These are phyloP conservation scores for Nesidiocoris tenuis DNA, from an alignment of 2,888 invertebrate genomes.

Conservation along the genomic window DNA sequence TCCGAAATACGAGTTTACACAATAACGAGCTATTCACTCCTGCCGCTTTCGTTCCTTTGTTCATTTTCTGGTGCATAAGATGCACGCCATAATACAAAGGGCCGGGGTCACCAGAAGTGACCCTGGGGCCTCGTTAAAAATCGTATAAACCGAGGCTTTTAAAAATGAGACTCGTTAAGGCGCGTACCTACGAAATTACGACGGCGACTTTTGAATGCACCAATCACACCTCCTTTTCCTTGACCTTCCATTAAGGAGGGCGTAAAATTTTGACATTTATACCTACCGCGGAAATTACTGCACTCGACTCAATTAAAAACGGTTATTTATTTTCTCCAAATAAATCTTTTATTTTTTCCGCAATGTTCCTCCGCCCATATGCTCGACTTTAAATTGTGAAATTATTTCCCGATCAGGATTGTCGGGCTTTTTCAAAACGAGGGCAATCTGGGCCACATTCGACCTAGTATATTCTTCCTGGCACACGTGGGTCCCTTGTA, in stretches of 20 bases:
- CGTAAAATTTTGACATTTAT: not conserved
- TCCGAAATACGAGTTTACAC: no score
- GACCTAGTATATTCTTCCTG: not conserved
- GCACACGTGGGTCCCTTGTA: conserved; percentile 23
- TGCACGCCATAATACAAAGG: no score
- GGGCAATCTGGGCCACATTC: conserved; percentile 11
- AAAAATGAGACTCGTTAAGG: not conserved
- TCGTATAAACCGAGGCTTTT: not conserved
- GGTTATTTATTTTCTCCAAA: no score
- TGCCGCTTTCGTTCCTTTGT: no score
- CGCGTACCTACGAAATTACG: not conserved
- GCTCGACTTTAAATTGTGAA: no score
- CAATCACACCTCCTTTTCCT: not conserved
- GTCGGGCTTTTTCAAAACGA: no score
- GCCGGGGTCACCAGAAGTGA: no score
- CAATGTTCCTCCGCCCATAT: no score
- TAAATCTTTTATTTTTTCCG: no score
- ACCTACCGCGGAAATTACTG: not conserved
- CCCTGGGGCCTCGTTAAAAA: not conserved
- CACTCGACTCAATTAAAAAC: not conserved
- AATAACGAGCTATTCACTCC: no score
- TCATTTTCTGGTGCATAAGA: no score
- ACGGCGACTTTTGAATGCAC: not conserved
- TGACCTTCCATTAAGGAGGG: not conserved
- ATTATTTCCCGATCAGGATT: no score